Evolutionary conservation across 1,140 invertebrate genomes (phyloP).

Genomic region (Drosophila ironensis): DNA sequence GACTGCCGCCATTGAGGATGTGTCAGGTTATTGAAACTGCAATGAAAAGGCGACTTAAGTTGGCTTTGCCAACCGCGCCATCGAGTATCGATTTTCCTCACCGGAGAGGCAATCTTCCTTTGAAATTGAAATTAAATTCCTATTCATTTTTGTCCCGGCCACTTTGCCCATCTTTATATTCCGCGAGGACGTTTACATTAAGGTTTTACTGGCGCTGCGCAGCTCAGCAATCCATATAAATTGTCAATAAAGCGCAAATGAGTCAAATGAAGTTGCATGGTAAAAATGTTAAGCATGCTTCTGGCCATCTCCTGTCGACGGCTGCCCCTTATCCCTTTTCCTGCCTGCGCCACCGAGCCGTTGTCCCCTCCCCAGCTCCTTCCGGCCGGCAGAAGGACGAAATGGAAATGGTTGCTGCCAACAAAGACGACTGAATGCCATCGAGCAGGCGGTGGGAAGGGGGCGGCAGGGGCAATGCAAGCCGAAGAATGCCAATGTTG

Average conservation of each 20-base stretch:
- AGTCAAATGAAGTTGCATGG: slow-evolving; percentile 37
- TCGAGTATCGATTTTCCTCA: slow-evolving; percentile 9
- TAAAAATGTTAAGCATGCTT: slow-evolving; percentile 44
- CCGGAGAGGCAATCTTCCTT: background rate
- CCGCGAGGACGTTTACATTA: slow-evolving; percentile 21
- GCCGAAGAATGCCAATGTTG: slow-evolving; percentile 47
- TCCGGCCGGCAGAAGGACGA: background rate
- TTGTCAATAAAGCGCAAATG: slow-evolving; percentile 53
- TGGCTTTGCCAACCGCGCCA: background rate
- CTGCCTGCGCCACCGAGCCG: background rate
- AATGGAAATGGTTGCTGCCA: slow-evolving; percentile 31
- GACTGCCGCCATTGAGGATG: slow-evolving; percentile 6
- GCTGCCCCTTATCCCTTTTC: background rate
- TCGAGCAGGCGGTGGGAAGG: background rate
- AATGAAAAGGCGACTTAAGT: slow-evolving; percentile 8
- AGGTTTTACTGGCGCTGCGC: slow-evolving; percentile 15
- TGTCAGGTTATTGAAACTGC: background rate
- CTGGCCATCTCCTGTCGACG: background rate
- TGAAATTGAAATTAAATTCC: slow-evolving; percentile 39
- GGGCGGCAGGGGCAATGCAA: too few species aligned
- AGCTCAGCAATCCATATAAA: slow-evolving; percentile 40
- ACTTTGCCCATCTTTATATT: slow-evolving; percentile 30
- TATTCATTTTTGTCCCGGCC: slow-evolving; percentile 15
- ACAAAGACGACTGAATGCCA: slow-evolving; percentile 15
- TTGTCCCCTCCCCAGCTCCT: background rate